phyloP scores from a whole-genome alignment of 1,140 invertebrate species.

The Oncopeltus fasciatus region DNA sequence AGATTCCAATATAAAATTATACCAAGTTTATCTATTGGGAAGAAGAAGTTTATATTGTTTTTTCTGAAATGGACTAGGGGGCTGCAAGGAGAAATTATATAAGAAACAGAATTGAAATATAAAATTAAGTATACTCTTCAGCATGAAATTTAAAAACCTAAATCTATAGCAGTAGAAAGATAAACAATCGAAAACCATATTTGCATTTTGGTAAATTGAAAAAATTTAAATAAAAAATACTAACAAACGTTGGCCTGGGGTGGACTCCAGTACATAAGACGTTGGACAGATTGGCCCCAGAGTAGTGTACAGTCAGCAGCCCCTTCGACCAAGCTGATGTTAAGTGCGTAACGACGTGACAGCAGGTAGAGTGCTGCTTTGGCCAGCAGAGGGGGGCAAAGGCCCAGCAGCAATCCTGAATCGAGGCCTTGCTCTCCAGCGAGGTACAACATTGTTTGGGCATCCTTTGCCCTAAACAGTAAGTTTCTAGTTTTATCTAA shows the following conservation, averaged over 20 bases:
- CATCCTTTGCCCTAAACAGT: neutral
- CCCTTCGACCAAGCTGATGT: conserved; percentile 42
- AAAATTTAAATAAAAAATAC: too few species aligned
- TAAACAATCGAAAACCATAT: too few species aligned
- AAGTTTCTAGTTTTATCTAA: neutral
- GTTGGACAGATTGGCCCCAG: conserved; percentile 51
- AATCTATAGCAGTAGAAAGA: neutral
- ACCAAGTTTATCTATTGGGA: too few species aligned
- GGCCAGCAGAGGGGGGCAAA: conserved; percentile 48
- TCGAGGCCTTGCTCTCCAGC: conserved; percentile 50
- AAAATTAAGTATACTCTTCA: neutral
- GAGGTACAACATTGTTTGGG: conserved; percentile 49
- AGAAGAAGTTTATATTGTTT: too few species aligned
- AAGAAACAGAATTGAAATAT: neutral
- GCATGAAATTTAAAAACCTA: neutral
- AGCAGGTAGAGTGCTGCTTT: conserved; percentile 52
- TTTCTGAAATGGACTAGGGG: too few species aligned
- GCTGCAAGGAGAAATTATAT: neutral
- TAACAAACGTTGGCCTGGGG: conserved; percentile 67
- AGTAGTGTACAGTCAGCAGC: conserved; percentile 29
- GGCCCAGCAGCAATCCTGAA: conserved; percentile 45
- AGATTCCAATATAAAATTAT: too few species aligned
- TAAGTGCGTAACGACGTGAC: conserved; percentile 53
- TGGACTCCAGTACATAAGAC: conserved; percentile 59
- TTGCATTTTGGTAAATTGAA: too few species aligned